phyloP scores from a whole-genome alignment of 1,140 invertebrate species.

The Maconellicoccus hirsutus region DNA sequence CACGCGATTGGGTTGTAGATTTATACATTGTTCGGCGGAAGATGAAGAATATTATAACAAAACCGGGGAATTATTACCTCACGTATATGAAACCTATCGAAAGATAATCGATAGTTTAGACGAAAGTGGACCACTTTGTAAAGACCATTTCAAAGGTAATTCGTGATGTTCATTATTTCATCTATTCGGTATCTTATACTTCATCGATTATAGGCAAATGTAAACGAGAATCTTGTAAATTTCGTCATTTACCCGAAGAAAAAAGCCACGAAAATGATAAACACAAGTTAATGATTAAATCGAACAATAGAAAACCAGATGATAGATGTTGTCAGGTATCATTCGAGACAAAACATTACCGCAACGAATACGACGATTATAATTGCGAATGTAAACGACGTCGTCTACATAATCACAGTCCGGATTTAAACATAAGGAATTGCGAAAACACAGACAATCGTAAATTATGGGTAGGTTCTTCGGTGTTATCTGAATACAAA shows the following conservation, averaged over 20 bases:
- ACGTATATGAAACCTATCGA: slow-evolving; percentile 37
- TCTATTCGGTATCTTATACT: neutral
- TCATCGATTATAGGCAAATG: slow-evolving; percentile 1
- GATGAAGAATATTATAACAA: slow-evolving; percentile 63
- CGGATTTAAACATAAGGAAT: neutral
- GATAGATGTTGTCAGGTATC: neutral
- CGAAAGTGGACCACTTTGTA: slow-evolving; percentile 46
- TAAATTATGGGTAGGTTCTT: slow-evolving; percentile 19
- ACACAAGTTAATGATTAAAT: neutral
- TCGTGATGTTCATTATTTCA: neutral
- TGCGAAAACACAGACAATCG: neutral
- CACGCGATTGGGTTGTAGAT: slow-evolving; percentile 42
- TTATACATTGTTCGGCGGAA: slow-evolving; percentile 62
- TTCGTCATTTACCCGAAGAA: neutral
- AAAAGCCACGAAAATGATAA: neutral
- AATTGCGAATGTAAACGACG: slow-evolving; percentile 7
- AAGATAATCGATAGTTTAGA: slow-evolving; percentile 23
- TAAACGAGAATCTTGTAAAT: slow-evolving; percentile 17
- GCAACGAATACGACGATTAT: slow-evolving; percentile 8
- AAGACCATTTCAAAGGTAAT: slow-evolving; percentile 61
- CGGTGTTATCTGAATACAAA: too few species aligned
- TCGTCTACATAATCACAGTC: neutral
- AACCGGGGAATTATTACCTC: slow-evolving; percentile 52
- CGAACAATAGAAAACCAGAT: neutral
- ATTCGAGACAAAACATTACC: neutral